Evolutionary conservation across 2,113 vertebrate genomes (phyloP), one percentile per base, ranked within the genome.

Genomic region (Nothocercus julius): DNA sequence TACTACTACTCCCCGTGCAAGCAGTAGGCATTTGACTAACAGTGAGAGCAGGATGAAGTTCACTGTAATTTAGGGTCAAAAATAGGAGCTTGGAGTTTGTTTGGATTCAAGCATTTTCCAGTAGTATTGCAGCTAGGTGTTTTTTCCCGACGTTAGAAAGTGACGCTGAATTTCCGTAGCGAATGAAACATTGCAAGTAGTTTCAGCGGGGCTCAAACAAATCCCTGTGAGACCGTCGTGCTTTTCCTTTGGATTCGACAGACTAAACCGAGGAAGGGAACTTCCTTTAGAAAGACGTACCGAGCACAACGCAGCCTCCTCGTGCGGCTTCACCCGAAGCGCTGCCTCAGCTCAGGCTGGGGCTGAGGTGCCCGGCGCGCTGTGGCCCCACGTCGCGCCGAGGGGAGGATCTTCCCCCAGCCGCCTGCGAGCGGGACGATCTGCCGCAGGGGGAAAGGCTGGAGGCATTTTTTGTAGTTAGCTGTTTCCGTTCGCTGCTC

Each of bases 381-480:
- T 42, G 40, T 14, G 15, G 44, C 44, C 44, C 6, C 36, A 8
- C 36, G 36, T 36, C 36, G 36, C 36, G 36, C 8, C 36, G 36
- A 36, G 36, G 45, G 45, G 44, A 95, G 54, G n/a, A 66, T 73
- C 72, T 53, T 86, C 51, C 3, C 2, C 38, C 81, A 64, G 56
- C 53, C n/a, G 34, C 2, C 20, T 91, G 68, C 3, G 19, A 92
- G 68, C 63, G 80, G 69, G 84, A 76, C n/a, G 82, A 87, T 89
- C 76, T 82, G 93, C 93, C 94, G 62, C 32, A 66, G 90, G 74
- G 85, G 67, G 83, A 92, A 97, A 86, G 66, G 53, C 66, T 92
- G 80, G 85, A 88, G 88, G 80, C 83, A 94, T 72, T 92, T 93
- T 94, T 87, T 93, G 81, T 83, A 44, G 73, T 88, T 84, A 92